Conservation (phyloP, 1,140 invertebrate genomes). For the Dinothrombium tinctorium region DNA sequence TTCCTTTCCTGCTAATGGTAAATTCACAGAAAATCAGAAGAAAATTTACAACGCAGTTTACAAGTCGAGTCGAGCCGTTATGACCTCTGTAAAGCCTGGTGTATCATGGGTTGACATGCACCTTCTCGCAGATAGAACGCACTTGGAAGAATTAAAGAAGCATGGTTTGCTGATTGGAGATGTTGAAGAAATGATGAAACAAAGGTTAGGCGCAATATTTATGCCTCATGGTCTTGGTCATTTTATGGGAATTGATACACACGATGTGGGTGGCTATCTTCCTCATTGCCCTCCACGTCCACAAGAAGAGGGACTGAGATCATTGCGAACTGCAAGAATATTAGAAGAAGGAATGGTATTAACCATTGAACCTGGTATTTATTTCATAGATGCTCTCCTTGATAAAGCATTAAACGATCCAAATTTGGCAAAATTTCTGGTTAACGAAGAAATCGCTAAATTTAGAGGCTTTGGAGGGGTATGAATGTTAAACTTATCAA, state of each 20-base stretch:
- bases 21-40: constrained; percentile 77
- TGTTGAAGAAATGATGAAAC: constrained; percentile 47
- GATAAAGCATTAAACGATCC: constrained; percentile 26
- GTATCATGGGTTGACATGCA: constrained; percentile 90
- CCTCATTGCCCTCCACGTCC: constrained; percentile 23
- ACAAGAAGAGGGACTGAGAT: constrained; percentile 37
- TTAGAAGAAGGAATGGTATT: constrained; percentile 70
- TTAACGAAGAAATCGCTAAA: constrained; percentile 38
- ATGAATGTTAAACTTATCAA: not conserved
- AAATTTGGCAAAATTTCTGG: constrained; percentile 39
- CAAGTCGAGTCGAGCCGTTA: constrained; percentile 53
- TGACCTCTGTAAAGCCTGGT: constrained; percentile 45
- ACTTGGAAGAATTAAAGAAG: constrained; percentile 41
- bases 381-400: constrained; percentile 59
- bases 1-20: constrained; percentile 80
- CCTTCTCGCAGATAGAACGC: constrained; percentile 38
- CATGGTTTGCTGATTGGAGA: constrained; percentile 55
- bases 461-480: constrained; percentile 74
- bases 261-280: constrained; percentile 84
- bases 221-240: constrained; percentile 94
- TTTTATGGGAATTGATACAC: constrained; percentile 77
- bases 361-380: constrained; percentile 89
- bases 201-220: constrained; percentile 51
- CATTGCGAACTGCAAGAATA: constrained; percentile 51
- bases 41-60: constrained; percentile 83